These are phyloP conservation scores for Eunapius fragilis DNA, from an alignment of 37 sponge, comb jelly and placozoan genomes.

Conservation along the genomic window DNA sequence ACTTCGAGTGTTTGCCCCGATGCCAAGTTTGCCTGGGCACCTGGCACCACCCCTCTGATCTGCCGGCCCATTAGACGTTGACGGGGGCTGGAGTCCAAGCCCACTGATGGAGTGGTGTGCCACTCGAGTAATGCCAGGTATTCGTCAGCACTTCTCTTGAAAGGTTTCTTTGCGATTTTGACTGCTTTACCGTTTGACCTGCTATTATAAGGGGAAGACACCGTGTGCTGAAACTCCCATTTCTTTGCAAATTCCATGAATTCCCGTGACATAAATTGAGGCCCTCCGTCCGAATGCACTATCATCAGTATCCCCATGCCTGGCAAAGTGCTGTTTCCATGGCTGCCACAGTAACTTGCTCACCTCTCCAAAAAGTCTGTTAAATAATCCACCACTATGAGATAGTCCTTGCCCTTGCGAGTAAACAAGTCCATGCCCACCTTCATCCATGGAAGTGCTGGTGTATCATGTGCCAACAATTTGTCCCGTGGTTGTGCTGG, in stretches of 20 bases:
- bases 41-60: conserved; percentile 18
- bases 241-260: conserved; percentile 31
- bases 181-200: conserved; percentile 47
- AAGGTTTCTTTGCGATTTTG: conserved; percentile 21
- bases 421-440: conserved; percentile 30
- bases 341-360: conserved; percentile 17
- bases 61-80: conserved; percentile 55
- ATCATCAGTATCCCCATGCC: conserved; percentile 40
- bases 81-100: conserved; percentile 49
- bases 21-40: not conserved
- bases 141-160: conserved; percentile 3
- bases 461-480: conserved; percentile 18
- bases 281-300: conserved; percentile 37
- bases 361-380: conserved; percentile 17
- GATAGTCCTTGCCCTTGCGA: conserved; percentile 25
- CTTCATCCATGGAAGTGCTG: conserved; percentile 28
- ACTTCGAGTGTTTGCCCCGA: not conserved
- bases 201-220: conserved; percentile 27
- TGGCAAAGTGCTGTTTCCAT: conserved; percentile 34
- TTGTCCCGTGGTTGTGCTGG: conserved; percentile 21
- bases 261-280: conserved; percentile 25
- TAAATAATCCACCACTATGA: conserved; percentile 42
- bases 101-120: conserved; percentile 58
- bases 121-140: conserved; percentile 54
- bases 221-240: conserved; percentile 42